Evolutionary conservation across 2,888 invertebrate genomes (phyloP).

Genomic region (Idaea dimidiata): DNA sequence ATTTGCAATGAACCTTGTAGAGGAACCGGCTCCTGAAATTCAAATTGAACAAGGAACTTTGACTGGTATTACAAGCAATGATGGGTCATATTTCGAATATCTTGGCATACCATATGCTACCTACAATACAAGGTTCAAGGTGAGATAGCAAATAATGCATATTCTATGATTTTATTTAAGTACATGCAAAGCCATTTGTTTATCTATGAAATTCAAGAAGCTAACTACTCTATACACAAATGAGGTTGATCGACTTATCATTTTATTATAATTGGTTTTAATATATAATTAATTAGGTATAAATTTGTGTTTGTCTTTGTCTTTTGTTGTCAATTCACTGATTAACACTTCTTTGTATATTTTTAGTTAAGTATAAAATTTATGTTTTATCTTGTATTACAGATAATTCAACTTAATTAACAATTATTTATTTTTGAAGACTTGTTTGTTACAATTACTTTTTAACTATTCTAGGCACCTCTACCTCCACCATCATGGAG

Average conservation of each 20-base stretch:
- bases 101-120: constrained; percentile 47
- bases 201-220: background rate
- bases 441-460: background rate
- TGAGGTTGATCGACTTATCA: too few relatives aligned
- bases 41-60: constrained; percentile 40
- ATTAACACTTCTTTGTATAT: too few relatives aligned
- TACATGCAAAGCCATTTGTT: background rate
- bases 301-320: too few relatives aligned
- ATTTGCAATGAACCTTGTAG: constrained; percentile 40
- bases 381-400: too few relatives aligned
- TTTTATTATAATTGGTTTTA: too few relatives aligned
- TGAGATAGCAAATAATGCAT: constrained; percentile 4
- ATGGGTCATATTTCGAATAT: constrained; percentile 45
- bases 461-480: constrained; percentile 47
- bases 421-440: background rate
- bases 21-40: constrained; percentile 45
- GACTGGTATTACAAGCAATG: constrained; percentile 38
- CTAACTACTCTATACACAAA: too few relatives aligned
- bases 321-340: too few relatives aligned
- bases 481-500: constrained; percentile 62
- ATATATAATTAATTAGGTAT: too few relatives aligned
- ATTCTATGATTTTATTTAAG: background rate
- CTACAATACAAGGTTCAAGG: constrained; percentile 1
- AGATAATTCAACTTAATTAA: too few relatives aligned
- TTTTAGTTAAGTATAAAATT: too few relatives aligned